Conservation (phyloP, 2,888 invertebrate genomes). For the Halictus ligatus region DNA sequence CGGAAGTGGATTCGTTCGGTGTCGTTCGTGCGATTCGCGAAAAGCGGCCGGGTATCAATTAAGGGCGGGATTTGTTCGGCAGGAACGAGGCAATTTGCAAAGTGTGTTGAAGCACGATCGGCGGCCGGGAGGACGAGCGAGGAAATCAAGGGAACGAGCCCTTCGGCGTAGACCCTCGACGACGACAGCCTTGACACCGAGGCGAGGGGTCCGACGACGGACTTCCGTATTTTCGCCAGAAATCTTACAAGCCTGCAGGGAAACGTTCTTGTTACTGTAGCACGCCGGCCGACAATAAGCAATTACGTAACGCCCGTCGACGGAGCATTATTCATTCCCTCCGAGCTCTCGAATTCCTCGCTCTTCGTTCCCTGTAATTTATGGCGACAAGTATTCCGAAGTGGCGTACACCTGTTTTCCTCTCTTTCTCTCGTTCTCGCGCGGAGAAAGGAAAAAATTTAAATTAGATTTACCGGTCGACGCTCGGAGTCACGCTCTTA, state of each 20-base stretch:
- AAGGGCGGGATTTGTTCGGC: conserved; percentile 67
- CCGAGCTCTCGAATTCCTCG: conserved; percentile 32
- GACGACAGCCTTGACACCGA: conserved; percentile 42
- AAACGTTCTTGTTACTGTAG: conserved; percentile 50
- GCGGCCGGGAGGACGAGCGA: conserved; percentile 44
- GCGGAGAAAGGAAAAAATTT: neutral
- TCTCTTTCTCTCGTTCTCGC: neutral
- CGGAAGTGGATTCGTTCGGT: neutral
- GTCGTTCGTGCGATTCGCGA: neutral
- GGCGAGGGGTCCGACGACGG: conserved; percentile 25
- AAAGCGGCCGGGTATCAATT: conserved; percentile 64
- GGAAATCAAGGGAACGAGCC: conserved; percentile 43
- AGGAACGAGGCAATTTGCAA: conserved; percentile 72
- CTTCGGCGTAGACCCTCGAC: conserved; percentile 45
- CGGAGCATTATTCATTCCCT: conserved; percentile 54
- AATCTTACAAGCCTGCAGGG: conserved; percentile 65
- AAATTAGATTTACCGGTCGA: neutral
- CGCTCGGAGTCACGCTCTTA: neutral
- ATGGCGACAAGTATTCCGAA: conserved; percentile 7
- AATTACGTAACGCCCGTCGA: conserved; percentile 61
- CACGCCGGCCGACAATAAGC: conserved; percentile 61
- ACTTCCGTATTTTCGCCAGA: conserved; percentile 65
- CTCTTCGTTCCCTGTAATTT: conserved; percentile 36
- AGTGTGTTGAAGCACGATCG: conserved; percentile 57
- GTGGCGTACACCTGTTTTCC: neutral